These are phyloP conservation scores for Euborellia annulipes DNA, from an alignment of 1,140 invertebrate genomes.

Conservation along the genomic window DNA sequence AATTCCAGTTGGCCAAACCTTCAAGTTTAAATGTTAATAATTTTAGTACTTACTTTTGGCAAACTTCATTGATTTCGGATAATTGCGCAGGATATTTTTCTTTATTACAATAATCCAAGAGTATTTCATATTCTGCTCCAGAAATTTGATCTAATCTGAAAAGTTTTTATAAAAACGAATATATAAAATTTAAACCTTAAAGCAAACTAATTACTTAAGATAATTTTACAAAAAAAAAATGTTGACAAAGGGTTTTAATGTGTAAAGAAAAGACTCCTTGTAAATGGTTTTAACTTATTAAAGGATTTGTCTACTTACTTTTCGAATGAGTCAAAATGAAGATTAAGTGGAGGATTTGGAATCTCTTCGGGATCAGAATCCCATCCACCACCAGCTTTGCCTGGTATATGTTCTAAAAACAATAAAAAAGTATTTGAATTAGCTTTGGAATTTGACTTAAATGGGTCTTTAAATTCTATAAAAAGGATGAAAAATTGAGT, in stretches of 20 bases:
- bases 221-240: not conserved
- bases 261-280: not conserved
- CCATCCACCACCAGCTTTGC: constrained; percentile 13
- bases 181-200: not conserved
- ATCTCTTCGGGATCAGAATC: constrained; percentile 8
- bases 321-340: constrained; percentile 7
- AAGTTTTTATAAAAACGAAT: not conserved
- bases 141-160: not conserved
- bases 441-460: no score
- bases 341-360: not conserved
- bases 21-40: no score
- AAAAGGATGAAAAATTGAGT: no score
- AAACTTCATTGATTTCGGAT: constrained; percentile 4
- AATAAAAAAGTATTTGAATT: not conserved
- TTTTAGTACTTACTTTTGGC: constrained; percentile 7
- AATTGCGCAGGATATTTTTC: not conserved
- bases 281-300: no score
- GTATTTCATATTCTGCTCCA: not conserved
- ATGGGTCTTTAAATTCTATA: no score
- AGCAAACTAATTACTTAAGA: not conserved
- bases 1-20: no score
- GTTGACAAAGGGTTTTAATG: not conserved
- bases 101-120: constrained; percentile 4
- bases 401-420: constrained; percentile 11
- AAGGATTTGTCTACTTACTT: no score